These are phyloP conservation scores for Lymantria dispar DNA, from an alignment of 2,888 invertebrate species.

Conservation along the genomic window DNA sequence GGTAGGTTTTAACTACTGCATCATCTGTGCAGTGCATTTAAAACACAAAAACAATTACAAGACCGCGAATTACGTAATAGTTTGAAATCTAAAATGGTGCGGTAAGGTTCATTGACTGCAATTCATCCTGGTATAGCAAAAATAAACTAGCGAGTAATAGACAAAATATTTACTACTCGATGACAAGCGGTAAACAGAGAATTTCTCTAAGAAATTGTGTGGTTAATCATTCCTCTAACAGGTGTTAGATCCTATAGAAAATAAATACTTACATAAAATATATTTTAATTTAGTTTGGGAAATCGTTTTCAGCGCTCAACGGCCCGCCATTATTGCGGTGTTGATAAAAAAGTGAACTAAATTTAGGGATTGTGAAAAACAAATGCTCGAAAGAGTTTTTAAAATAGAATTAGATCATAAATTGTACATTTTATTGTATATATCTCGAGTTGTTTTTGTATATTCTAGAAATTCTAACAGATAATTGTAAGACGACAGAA, in stretches of 20 bases:
- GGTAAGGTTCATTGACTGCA: constrained; percentile 25
- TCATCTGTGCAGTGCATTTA: neutral
- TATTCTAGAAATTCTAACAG: too few relatives aligned
- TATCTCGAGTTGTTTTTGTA: too few relatives aligned
- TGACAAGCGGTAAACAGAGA: constrained; percentile 34
- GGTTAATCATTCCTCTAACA: constrained; percentile 31
- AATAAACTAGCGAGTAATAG: constrained; percentile 27
- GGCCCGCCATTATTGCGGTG: neutral
- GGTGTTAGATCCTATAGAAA: constrained; percentile 24
- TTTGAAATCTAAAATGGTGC: constrained; percentile 22
- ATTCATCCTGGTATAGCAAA: constrained; percentile 30
- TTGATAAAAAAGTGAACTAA: neutral
- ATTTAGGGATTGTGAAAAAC: neutral
- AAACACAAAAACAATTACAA: neutral
- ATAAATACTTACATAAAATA: constrained; percentile 9
- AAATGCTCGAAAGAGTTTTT: neutral
- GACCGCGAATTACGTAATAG: constrained; percentile 28
- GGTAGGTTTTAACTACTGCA: too few relatives aligned
- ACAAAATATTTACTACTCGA: constrained; percentile 33
- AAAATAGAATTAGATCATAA: too few relatives aligned
- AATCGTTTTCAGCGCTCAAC: neutral
- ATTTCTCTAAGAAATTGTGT: constrained; percentile 21
- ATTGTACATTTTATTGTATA: too few relatives aligned
- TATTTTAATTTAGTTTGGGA: neutral
- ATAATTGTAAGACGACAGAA: too few relatives aligned